Evolutionary conservation across 1,140 invertebrate species (phyloP).

Genomic region (Portunus trituberculatus): DNA sequence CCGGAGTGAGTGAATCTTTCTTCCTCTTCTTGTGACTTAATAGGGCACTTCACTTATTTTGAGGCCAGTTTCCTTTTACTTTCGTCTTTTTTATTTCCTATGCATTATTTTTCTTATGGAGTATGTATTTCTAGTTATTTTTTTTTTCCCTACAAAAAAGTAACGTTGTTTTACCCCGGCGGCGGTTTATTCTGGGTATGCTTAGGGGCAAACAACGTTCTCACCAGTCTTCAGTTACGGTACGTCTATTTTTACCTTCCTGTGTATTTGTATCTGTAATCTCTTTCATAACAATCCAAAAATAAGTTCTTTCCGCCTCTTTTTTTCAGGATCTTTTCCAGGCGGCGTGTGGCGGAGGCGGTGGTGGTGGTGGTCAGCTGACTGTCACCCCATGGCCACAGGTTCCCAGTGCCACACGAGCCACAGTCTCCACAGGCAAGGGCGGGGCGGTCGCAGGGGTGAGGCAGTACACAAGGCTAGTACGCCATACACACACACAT

Average conservation of each 20-base stretch:
- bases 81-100: background rate
- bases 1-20: background rate
- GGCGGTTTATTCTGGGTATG: no score
- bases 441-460: background rate
- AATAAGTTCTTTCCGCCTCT: no score
- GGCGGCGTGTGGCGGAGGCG: background rate
- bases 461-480: background rate
- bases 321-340: no score
- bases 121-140: background rate
- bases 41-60: background rate
- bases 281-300: no score
- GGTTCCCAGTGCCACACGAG: background rate
- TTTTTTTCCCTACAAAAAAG: no score
- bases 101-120: background rate
- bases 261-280: no score
- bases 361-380: conserved; percentile 5
- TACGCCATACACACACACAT: background rate
- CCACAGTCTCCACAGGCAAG: background rate
- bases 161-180: no score
- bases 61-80: background rate
- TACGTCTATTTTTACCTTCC: no score
- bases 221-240: no score
- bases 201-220: no score
- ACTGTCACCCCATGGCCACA: background rate
- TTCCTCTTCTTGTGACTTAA: background rate